Base-by-base conservation (phyloP, 2,797 vertebrate species). In the Scomberomorus guttatus region DNA sequence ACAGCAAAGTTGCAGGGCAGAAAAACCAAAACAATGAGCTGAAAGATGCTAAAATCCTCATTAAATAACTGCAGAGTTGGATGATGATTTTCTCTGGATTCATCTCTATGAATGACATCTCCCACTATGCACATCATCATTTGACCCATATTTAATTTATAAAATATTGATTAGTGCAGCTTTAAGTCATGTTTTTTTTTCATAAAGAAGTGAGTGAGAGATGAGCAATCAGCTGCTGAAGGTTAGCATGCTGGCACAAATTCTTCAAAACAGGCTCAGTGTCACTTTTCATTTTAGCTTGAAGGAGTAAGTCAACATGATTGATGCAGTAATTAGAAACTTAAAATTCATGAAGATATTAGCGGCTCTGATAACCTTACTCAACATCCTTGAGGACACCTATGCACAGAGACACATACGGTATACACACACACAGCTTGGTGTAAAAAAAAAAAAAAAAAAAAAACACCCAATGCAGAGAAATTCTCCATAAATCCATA, bases 401-500 rank as follows among this genome's bases (percentile, higher is more conserved):
- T 74, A 76, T 34, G 46, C 55, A 61, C 2, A 60, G 17, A 71
- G n/a, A 56, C 24, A 64, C 42, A 72, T 57, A 57, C 39, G 55
- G 71, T 83, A 72, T 25, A 76, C 22, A 4, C 39, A 70, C 69
- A 81, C 22, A 57, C 32, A 60, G 39, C 50, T 44, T 66, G 18
- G 63, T 77, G 48, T 75, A 25, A 48, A 34, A 59, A 57, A 69
- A 75, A 42, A 59, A 57, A 69, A 75, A 42, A 72, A 44, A 70
- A 58, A 69, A 76, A 82, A 27, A 46, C 70, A 79, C 39, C 76
- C 79, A 67, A 63, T 74, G 83, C 75, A 81, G 90, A 90, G 76
- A 91, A 92, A 91, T 90, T 94, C 92, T 92, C 89, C 90, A 92
- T 94, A 86, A 94, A 94, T 94, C 90, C 91, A 93, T 94, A 89